phyloP scores from a whole-genome alignment of 2,888 invertebrate species.

The Noctua janthina region DNA sequence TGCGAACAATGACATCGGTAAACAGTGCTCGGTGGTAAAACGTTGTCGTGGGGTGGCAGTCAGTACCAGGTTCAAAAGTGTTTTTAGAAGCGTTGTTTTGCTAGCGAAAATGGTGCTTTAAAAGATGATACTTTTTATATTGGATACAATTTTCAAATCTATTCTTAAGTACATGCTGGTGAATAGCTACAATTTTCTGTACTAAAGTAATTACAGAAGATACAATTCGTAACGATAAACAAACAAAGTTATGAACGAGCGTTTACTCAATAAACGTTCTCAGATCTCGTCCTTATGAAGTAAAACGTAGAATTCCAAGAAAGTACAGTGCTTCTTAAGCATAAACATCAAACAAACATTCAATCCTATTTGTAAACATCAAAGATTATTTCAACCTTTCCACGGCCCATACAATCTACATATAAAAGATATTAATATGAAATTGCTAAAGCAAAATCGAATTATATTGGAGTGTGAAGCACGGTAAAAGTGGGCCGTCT shows the following conservation, averaged over 20 bases:
- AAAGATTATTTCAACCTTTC: conserved; percentile 23
- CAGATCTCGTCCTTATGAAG: conserved; percentile 25
- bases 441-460: conserved; percentile 44
- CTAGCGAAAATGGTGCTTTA: conserved; percentile 57
- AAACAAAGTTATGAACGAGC: conserved; percentile 18
- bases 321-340: not conserved
- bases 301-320: not conserved
- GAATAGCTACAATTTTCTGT: conserved; percentile 11
- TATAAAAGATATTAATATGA: conserved; percentile 45
- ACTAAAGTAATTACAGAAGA: conserved; percentile 5
- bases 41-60: conserved; percentile 38
- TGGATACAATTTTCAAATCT: conserved; percentile 10
- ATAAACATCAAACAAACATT: conserved; percentile 36
- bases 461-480: conserved; percentile 33
- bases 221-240: conserved; percentile 3
- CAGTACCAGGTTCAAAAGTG: conserved; percentile 37
- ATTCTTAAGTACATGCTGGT: conserved; percentile 22
- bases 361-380: conserved; percentile 15
- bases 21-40: conserved; percentile 61
- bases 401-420: conserved; percentile 25
- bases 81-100: conserved; percentile 55
- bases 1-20: conserved; percentile 57
- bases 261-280: conserved; percentile 34
- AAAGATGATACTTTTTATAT: conserved; percentile 13
- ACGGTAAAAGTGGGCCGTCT: conserved; percentile 33